Percentiles rank a stretch among this genome's conserved stretches.
Conservation (phyloP, 2,888 invertebrate genomes). For the Torymus tubicola region DNA sequence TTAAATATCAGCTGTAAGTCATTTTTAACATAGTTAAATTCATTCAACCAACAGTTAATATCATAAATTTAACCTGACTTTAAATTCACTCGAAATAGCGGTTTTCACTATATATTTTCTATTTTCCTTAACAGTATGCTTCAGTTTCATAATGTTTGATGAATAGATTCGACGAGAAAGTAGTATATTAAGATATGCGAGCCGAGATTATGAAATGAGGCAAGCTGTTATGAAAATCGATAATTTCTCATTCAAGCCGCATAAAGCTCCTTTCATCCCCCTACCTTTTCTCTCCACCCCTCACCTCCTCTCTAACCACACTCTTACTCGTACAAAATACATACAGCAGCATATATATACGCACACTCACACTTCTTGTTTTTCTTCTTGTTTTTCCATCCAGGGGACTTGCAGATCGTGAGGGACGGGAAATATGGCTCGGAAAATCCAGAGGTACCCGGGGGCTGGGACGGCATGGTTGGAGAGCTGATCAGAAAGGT, state of each 20-base stretch:
- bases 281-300: too few species aligned
- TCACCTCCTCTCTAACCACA: too few species aligned
- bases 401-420: conserved; percentile 90
- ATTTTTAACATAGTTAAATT: conserved; percentile 2
- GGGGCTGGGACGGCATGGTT: conserved; percentile 92
- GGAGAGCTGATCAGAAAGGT: conserved; percentile 92
- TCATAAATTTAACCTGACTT: too few species aligned
- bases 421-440: conserved; percentile 91
- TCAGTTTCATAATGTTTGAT: background rate
- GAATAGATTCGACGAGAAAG: background rate
- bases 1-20: conserved; percentile 91
- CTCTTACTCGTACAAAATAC: too few species aligned
- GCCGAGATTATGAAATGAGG: background rate
- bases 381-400: conserved; percentile 64
- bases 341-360: too few species aligned
- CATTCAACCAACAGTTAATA: too few species aligned
- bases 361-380: too few species aligned
- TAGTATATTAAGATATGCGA: too few species aligned
- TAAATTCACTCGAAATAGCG: background rate
- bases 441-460: conserved; percentile 84
- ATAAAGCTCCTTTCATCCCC: background rate
- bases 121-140: too few species aligned
- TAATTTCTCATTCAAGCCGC: background rate
- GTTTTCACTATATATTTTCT: background rate
- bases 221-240: background rate